A percentile compares a stretch with the other conserved stretches of the same genome.
These are phyloP conservation scores for Octomys mimax DNA, from an alignment of 2,797 vertebrate species.

Conservation along the genomic window DNA sequence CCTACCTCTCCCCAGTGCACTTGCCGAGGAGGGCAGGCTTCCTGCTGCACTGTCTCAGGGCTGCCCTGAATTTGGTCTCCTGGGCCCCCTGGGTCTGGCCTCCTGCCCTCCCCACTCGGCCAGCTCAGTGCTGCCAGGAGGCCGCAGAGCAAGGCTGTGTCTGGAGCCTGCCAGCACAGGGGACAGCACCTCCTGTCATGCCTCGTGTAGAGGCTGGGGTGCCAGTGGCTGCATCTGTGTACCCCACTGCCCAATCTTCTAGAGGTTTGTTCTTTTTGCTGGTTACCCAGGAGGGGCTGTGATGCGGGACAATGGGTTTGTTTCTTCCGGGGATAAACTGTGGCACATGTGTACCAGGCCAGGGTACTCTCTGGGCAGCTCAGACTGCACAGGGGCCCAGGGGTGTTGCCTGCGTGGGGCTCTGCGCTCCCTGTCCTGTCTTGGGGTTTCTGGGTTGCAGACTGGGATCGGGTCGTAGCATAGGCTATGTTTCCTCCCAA, in stretches of 20 bases:
- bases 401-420: background rate
- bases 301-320: background rate
- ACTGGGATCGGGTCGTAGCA: background rate
- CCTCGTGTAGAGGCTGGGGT: background rate
- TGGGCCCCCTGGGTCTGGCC: background rate
- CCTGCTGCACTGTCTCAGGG: background rate
- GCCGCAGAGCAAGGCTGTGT: background rate
- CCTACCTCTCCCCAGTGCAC: background rate
- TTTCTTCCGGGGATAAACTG: background rate
- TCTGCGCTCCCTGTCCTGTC: background rate
- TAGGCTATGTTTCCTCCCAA: background rate
- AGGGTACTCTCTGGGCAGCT: background rate
- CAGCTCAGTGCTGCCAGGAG: background rate
- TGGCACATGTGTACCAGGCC: background rate
- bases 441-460: background rate
- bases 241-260: background rate
- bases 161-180: background rate
- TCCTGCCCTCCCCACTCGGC: background rate
- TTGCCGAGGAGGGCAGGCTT: background rate
- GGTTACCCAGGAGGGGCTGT: background rate
- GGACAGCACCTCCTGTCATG: background rate
- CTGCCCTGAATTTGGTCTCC: background rate
- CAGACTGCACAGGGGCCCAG: background rate
- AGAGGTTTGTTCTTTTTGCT: background rate
- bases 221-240: background rate